Evolutionary conservation across 2,888 invertebrate species (phyloP).

Genomic region (Cephus pygmeus): DNA sequence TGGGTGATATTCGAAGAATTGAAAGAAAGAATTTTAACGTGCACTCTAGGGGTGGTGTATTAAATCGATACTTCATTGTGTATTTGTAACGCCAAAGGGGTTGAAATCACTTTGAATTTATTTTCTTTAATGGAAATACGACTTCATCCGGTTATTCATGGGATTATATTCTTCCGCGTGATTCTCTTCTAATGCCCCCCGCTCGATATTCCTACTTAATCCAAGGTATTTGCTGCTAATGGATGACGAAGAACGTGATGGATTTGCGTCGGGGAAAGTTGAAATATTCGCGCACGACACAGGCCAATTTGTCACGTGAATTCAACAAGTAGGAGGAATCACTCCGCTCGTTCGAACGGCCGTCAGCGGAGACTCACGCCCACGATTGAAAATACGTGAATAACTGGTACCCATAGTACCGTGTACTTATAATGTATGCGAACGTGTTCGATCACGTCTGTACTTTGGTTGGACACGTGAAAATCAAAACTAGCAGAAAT

Average conservation of each 20-base stretch:
- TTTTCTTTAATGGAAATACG: not conserved
- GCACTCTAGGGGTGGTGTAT: not conserved
- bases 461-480: not conserved
- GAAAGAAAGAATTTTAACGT: not conserved
- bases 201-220: slow-evolving; percentile 5
- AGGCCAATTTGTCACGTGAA: slow-evolving; percentile 14
- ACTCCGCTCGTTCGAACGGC: slow-evolving; percentile 1
- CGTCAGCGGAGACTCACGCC: not conserved
- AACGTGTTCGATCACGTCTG: not conserved
- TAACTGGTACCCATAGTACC: not conserved
- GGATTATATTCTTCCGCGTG: not conserved
- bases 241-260: not conserved
- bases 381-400: not conserved
- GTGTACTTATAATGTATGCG: not conserved
- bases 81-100: not conserved
- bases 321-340: slow-evolving; percentile 19
- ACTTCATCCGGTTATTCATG: not conserved
- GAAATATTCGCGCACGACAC: slow-evolving; percentile 6
- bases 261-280: not conserved
- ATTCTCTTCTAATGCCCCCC: not conserved
- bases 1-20: not conserved
- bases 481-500: too few species aligned
- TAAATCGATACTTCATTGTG: not conserved
- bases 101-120: not conserved
- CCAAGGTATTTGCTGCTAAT: not conserved